These are phyloP conservation scores for Protonibea diacanthus DNA, from an alignment of 2,797 vertebrate genomes.

Conservation along the genomic window DNA sequence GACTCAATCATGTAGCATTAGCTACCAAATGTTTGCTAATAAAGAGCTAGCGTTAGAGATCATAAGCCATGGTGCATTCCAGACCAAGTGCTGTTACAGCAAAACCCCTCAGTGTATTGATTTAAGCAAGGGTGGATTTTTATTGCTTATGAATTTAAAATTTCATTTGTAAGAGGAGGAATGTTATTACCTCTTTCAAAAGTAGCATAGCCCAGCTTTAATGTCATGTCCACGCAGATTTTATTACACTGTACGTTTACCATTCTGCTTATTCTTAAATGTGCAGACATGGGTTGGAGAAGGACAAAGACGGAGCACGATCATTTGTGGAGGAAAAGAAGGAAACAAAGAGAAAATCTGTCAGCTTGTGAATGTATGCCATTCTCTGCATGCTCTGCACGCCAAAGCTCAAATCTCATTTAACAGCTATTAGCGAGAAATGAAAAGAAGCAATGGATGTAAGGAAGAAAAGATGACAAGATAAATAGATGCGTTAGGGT, in stretches of 20 bases:
- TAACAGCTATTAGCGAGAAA: slow-evolving; percentile 40
- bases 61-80: background rate
- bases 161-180: background rate
- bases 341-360: slow-evolving; percentile 35
- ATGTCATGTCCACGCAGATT: background rate
- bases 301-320: slow-evolving; percentile 11
- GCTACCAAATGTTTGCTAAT: background rate
- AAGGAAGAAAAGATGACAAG: slow-evolving; percentile 26
- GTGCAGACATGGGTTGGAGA: background rate
- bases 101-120: background rate
- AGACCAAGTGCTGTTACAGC: background rate
- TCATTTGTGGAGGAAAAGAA: slow-evolving; percentile 27
- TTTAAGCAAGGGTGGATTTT: background rate
- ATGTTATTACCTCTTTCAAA: background rate
- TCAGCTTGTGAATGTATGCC: slow-evolving; percentile 29
- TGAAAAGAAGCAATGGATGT: slow-evolving; percentile 23
- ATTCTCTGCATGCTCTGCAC: slow-evolving; percentile 3
- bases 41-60: background rate
- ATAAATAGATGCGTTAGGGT: slow-evolving; percentile 23
- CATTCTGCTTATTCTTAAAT: slow-evolving; percentile 1
- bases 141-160: background rate
- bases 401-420: slow-evolving; percentile 57
- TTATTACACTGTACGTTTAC: background rate
- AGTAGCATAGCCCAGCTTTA: background rate
- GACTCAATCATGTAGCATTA: background rate